These are phyloP conservation scores for Oceanites oceanicus DNA, from an alignment of 2,113 vertebrate species.

Conservation along the genomic window DNA sequence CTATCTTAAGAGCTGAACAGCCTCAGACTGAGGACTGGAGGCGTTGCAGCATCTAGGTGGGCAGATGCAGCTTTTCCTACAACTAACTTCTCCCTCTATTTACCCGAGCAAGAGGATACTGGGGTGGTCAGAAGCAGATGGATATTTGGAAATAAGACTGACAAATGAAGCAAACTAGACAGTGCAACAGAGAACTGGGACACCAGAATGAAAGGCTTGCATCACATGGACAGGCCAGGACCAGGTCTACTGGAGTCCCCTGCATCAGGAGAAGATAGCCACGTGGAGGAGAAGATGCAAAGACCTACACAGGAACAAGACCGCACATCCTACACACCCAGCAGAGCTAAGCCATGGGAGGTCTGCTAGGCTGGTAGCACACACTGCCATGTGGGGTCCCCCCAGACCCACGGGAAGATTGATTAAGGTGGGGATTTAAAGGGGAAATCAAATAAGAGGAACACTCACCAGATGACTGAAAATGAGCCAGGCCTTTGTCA, in stretches of 20 bases:
- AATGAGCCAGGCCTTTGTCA: not conserved
- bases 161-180: not conserved
- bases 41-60: not conserved
- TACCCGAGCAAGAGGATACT: not conserved
- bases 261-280: not conserved
- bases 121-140: not conserved
- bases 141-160: not conserved
- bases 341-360: not conserved
- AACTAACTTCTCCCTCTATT: not conserved
- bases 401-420: not conserved
- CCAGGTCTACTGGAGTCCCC: not conserved
- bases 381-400: not conserved
- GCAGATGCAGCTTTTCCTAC: not conserved
- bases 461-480: not conserved
- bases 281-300: not conserved
- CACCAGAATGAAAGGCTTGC: not conserved
- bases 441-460: not conserved
- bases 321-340: not conserved
- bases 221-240: not conserved
- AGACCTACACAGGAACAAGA: not conserved
- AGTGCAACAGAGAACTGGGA: not conserved
- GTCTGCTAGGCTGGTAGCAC: not conserved
- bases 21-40: not conserved
- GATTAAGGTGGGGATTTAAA: not conserved
- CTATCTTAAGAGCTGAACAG: not conserved